These are phyloP conservation scores for Dynastes tityus DNA, from an alignment of 2,888 invertebrate genomes.

Conservation along the genomic window DNA sequence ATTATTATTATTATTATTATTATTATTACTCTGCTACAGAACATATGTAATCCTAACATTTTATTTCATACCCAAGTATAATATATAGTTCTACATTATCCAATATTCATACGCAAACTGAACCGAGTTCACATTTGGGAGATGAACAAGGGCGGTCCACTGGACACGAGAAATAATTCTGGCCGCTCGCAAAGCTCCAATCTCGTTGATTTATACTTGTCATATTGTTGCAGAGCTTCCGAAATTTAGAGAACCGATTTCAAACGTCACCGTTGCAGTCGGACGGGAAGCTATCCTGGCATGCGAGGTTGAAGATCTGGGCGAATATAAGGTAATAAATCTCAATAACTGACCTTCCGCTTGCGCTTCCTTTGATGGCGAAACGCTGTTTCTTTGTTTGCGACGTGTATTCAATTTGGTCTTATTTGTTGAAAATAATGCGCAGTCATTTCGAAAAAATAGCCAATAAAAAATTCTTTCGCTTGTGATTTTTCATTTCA, in stretches of 20 bases:
- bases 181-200: constrained; percentile 8
- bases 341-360: constrained; percentile 10
- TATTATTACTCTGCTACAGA: too few species aligned
- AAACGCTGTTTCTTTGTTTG: neutral
- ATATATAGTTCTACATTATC: neutral
- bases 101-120: neutral
- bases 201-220: constrained; percentile 30
- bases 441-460: too few species aligned
- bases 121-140: neutral
- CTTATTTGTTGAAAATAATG: neutral
- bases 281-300: constrained; percentile 88
- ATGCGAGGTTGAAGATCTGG: constrained; percentile 88
- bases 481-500: too few species aligned
- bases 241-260: constrained; percentile 86
- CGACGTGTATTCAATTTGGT: neutral
- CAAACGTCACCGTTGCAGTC: constrained; percentile 89
- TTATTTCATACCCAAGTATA: too few species aligned
- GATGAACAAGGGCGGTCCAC: neutral
- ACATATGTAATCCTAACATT: too few species aligned
- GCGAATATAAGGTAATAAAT: constrained; percentile 83
- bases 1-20: too few species aligned
- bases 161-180: constrained; percentile 21
- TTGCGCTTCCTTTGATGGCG: neutral
- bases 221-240: constrained; percentile 79
- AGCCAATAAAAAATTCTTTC: too few species aligned